Percentiles rank a stretch among this genome's conserved stretches.
These are phyloP conservation scores for Drosophila takahashii DNA, from an alignment of 1,140 invertebrate genomes.

Conservation along the genomic window DNA sequence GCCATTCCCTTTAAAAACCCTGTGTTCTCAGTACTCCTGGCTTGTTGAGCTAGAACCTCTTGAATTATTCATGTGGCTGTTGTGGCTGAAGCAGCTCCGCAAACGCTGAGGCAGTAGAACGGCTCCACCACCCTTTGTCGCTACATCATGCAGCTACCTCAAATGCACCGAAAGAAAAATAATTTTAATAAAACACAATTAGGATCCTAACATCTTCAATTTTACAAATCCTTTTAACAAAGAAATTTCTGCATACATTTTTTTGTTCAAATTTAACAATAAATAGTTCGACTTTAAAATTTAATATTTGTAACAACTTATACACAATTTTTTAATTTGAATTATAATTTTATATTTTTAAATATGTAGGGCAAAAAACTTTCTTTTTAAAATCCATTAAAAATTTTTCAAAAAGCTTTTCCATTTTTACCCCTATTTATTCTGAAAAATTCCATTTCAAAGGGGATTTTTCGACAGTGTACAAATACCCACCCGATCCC, in stretches of 20 bases:
- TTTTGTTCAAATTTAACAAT: neutral
- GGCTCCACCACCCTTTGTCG: neutral
- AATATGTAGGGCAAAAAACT: too few species aligned
- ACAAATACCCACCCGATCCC: neutral
- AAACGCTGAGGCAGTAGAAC: slow-evolving; percentile 17
- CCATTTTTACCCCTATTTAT: too few species aligned
- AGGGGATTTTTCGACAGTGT: slow-evolving; percentile 4
- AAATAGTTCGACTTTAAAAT: too few species aligned
- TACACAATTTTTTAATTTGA: too few species aligned
- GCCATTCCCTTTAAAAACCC: neutral
- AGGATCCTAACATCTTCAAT: too few species aligned
- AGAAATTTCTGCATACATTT: too few species aligned
- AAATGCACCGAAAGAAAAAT: slow-evolving; percentile 2
- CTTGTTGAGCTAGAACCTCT: slow-evolving; percentile 38
- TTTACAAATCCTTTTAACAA: too few species aligned
- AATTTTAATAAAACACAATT: too few species aligned
- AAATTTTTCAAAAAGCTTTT: too few species aligned
- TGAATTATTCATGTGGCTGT: slow-evolving; percentile 60
- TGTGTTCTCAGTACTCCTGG: slow-evolving; percentile 23
- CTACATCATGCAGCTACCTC: neutral
- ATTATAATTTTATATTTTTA: too few species aligned
- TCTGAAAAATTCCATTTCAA: neutral
- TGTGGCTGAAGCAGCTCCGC: slow-evolving; percentile 30
- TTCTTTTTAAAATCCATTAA: too few species aligned
- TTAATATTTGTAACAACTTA: too few species aligned